Percentiles rank a stretch among this genome's conserved stretches.
phyloP scores from a whole-genome alignment of 1,140 invertebrate genomes.

The Bombus turneri region DNA sequence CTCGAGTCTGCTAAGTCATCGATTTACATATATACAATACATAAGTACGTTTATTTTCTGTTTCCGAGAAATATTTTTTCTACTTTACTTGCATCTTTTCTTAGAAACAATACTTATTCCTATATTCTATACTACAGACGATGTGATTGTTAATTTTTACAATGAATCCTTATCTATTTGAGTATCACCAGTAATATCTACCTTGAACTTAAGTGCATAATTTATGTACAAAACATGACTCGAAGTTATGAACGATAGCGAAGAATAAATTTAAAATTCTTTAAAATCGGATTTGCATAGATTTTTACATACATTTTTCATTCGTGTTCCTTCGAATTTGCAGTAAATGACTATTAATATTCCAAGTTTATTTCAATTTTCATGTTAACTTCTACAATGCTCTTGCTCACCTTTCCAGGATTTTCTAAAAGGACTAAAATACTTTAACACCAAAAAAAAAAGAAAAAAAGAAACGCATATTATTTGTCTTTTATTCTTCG shows the following conservation, averaged over 20 bases:
- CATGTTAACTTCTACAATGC: background rate
- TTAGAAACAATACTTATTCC: too few species aligned
- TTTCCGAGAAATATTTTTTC: slow-evolving; percentile 5
- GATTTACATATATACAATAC: background rate
- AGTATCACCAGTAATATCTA: background rate
- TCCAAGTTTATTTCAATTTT: background rate
- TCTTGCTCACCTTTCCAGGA: background rate
- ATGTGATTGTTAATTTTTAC: background rate
- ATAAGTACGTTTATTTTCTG: background rate
- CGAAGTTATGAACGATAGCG: background rate
- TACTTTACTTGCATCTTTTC: background rate
- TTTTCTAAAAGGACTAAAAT: background rate
- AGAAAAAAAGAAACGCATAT: background rate
- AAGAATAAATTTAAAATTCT: background rate
- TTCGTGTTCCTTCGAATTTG: background rate
- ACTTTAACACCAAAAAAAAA: background rate
- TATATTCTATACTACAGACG: background rate
- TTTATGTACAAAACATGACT: background rate
- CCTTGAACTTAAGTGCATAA: background rate
- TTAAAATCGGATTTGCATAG: background rate
- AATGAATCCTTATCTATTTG: background rate
- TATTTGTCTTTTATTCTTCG: background rate
- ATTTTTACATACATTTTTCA: background rate
- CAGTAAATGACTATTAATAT: background rate
- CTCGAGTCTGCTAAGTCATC: background rate